phyloP scores from a whole-genome alignment of 2,888 invertebrate genomes.

The Adela reaumurella region DNA sequence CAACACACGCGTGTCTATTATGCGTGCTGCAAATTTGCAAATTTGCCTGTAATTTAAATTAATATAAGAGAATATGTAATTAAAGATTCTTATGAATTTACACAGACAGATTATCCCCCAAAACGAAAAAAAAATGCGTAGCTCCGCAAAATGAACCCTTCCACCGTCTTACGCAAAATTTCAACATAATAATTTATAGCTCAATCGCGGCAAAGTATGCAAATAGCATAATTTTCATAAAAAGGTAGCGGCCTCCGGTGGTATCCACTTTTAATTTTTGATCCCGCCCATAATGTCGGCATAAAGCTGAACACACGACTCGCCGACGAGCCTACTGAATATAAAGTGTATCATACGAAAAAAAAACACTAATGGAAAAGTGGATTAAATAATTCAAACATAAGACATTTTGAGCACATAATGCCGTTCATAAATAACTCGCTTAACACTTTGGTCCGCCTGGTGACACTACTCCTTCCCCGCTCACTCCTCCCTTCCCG shows the following conservation, averaged over 20 bases:
- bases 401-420: conserved; percentile 50
- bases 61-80: too few species aligned
- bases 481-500: conserved; percentile 1
- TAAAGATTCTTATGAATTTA: too few species aligned
- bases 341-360: conserved; percentile 48
- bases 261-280: conserved; percentile 33
- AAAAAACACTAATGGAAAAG: conserved; percentile 53
- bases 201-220: not conserved
- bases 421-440: conserved; percentile 47
- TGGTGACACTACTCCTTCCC: conserved; percentile 3
- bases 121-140: too few species aligned
- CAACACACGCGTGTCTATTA: too few species aligned
- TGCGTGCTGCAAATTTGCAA: too few species aligned
- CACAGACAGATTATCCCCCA: too few species aligned
- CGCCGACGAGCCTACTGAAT: conserved; percentile 33
- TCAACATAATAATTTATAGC: not conserved
- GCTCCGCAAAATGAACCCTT: too few species aligned
- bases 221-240: not conserved
- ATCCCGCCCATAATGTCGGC: conserved; percentile 35
- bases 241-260: conserved; percentile 3
- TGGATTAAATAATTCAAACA: conserved; percentile 51
- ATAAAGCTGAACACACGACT: conserved; percentile 38
- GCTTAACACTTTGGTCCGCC: conserved; percentile 28
- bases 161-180: too few species aligned
- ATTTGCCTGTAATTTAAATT: too few species aligned